These are phyloP conservation scores for Aphelenchoides fujianensis DNA, from an alignment of 1,140 invertebrate genomes.

Conservation along the genomic window DNA sequence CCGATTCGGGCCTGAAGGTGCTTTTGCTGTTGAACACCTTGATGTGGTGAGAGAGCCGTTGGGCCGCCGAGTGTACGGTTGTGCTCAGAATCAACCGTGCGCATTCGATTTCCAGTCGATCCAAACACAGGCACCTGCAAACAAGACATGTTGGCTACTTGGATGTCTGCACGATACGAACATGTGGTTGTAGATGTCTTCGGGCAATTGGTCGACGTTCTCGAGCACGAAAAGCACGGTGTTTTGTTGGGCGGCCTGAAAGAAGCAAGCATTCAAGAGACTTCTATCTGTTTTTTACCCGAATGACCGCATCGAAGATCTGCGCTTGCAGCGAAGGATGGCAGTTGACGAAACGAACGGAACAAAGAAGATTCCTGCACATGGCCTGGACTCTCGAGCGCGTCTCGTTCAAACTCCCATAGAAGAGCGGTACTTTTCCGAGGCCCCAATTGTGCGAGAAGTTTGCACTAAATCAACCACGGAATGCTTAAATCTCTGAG, in stretches of 20 bases:
- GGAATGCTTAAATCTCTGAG: constrained; percentile 1
- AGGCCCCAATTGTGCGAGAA: constrained; percentile 34
- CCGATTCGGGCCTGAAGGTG: neutral
- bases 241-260: constrained; percentile 38
- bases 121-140: constrained; percentile 23
- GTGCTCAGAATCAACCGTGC: constrained; percentile 25
- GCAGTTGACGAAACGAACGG: constrained; percentile 41
- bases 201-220: constrained; percentile 41
- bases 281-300: constrained; percentile 23
- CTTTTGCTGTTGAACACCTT: constrained; percentile 15
- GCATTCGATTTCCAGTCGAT: constrained; percentile 18
- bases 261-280: neutral
- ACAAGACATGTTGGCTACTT: too few species aligned
- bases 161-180: too few species aligned
- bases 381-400: constrained; percentile 24
- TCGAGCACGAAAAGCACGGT: constrained; percentile 38
- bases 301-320: constrained; percentile 39
- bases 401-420: constrained; percentile 29
- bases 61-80: constrained; percentile 11
- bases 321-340: constrained; percentile 28
- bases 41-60: neutral
- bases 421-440: constrained; percentile 36
- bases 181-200: neutral
- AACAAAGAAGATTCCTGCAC: constrained; percentile 36
- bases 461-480: constrained; percentile 24